Evolutionary conservation across 2,888 invertebrate genomes (phyloP), one percentile per base, ranked within the genome.

Genomic region (Ypsolopha sequella): DNA sequence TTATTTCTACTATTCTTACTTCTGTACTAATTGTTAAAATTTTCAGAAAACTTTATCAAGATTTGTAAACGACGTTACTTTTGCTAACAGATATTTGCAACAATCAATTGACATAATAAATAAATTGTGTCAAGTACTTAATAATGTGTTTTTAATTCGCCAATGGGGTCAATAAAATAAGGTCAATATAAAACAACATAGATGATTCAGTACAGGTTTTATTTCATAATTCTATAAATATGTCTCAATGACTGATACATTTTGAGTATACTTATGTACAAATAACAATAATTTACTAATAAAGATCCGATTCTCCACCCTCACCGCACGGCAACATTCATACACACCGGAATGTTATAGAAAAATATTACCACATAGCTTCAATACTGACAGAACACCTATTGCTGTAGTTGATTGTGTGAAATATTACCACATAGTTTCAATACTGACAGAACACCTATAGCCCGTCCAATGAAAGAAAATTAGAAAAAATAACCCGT

Each of bases 271-370:
- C 54, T 60, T 65, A 66, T 74, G 68, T 72, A 66, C 69, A 74
- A 70, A 58, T 55, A 14, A 76, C 65, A 78, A 79, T 77, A 76
- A 78, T 76, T 78, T 73, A 74, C 63, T 70, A 7, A 33, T 44
- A 34, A 24, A 45, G 36, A 47, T 47, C 11, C 9, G 14, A 14
- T 36, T 13, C 7, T 47, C 36, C 47, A 47, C 47, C 36, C 33
- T 11, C 43, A 43, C 36, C 11, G 9, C 35, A 35, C 34, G 14
- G 14, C 41, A 13, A 41, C 11, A 11, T 13, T 9, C 14, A n/a
- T 7, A 33, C 45, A 47, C 45, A 45, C 35, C 10, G 47, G 47
- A 47, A 47, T 47, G 47, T 47, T 43, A 14, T 24, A 24, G 24
- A 24, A 43, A 43, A 43, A 13, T 43, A 43, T 43, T 43, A 43